Evolutionary conservation across 2,888 invertebrate genomes (phyloP), one percentile per base, ranked within the genome.

Genomic region (Elysia crispata): DNA sequence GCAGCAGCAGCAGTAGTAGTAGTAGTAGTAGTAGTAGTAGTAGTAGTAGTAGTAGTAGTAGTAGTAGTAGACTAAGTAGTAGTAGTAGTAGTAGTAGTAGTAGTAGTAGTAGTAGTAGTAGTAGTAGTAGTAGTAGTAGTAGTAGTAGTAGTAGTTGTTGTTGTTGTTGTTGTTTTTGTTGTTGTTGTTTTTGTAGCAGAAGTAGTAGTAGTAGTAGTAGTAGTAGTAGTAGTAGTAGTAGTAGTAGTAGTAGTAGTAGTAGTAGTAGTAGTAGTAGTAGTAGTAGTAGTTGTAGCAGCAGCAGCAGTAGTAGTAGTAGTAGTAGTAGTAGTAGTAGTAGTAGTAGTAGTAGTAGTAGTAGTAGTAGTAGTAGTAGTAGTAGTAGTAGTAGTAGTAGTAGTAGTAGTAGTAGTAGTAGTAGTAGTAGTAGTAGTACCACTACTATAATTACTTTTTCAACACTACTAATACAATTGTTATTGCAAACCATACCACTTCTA

Each of bases 301-400:
- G n/a, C n/a, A n/a, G n/a, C n/a, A n/a, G n/a, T n/a, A n/a, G n/a
- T n/a, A 64, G 18, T 64, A 23, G 64, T 64, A 64, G 64, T 64
- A 64, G 54, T 54, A 54, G 54, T 54, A 54, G 54, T 54, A 54
- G 54, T 54, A 54, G 54, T 54, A 54, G 54, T 54, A 54, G 54
- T 54, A 54, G 54, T 54, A 54, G 54, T 54, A 54, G 54, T 54
- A 54, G 54, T 54, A 54, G 54, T 54, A 72, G 74, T 57, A 74
- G 74, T 30, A 76, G 76, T 76, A 77, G 77, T 50, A 79, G 79
- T 77, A 77, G 77, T 77, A 77, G 77, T 54, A 77, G 77, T 77
- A 77, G 72, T 77, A 77, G 77, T 77, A 77, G 72, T 72, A 77
- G 70, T 77, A 77, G 70, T 72, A 77, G 72, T 72, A 77, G 77